Evolutionary conservation across 2,888 invertebrate species (phyloP), one percentile per base, ranked within the genome.

Genomic region (Oegoconia quadripuncta): DNA sequence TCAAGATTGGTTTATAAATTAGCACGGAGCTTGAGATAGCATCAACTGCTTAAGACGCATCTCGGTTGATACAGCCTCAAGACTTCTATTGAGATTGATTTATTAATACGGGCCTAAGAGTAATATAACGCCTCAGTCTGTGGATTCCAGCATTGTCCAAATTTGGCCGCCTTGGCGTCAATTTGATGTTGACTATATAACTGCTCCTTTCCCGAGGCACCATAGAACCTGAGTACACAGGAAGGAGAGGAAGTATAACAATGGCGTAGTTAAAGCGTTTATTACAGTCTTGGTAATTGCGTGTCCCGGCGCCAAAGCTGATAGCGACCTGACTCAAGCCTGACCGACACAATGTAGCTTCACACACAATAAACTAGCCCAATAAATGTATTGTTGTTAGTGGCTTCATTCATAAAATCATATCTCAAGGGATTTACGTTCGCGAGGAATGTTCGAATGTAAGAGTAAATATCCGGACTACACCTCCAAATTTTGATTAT

Each of bases 351-450:
- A 53, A 42, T 44, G 55, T n/a, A n/a, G n/a, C n/a, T 58, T 62
- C 54, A 56, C 69, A 63, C 59, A 59, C 66, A 68, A 66, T 72
- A 64, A 66, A 66, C 59, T 59, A 59, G 57, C 59, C 63, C 64
- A 70, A 74, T 68, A 74, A 70, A 66, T 53, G 34, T 52, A 60
- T 64, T 67, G 60, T 57, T 55, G 53, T 56, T 52, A 44, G 40
- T 49, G 46, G 39, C 41, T 55, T 44, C 74, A 74, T 74, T 73
- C 73, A 74, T 66, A 65, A 62, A 30, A 30, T 18, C 17, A 18
- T 27, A 27, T 13, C 27, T 27, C 13, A 7, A 27, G 5, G 61
- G 55, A 57, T 67, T 53, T 63, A 56, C 55, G 44, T 52, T 46
- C 41, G 39, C 47, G 47, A 45, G 55, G 55, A 64, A 68, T 61